A percentile compares a stretch with the other conserved stretches of the same genome.
phyloP scores from a whole-genome alignment of 1,140 invertebrate species.

The Daktulosphaira vitifoliae region DNA sequence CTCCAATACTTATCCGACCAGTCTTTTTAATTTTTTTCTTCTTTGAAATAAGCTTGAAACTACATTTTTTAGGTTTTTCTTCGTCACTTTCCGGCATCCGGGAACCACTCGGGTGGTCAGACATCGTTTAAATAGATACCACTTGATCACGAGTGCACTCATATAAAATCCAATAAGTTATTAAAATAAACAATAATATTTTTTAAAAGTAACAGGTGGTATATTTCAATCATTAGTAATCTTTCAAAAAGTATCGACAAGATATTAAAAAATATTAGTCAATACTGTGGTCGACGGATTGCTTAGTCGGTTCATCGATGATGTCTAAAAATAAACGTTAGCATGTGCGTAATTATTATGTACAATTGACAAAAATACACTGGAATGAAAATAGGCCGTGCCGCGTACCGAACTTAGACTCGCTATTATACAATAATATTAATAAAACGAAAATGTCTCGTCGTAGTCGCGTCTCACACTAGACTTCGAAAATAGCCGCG shows the following conservation, averaged over 20 bases:
- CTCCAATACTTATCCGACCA: conserved; percentile 12
- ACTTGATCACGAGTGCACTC: no score
- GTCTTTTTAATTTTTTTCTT: conserved; percentile 28
- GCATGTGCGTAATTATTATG: not conserved
- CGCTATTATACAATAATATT: no score
- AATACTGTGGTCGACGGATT: no score
- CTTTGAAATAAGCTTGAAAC: conserved; percentile 8
- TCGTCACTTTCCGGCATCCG: conserved; percentile 6
- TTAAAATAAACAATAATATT: no score
- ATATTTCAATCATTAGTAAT: no score
- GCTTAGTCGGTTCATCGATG: no score
- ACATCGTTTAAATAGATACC: no score
- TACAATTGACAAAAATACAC: not conserved
- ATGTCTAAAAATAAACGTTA: no score
- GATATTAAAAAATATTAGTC: no score
- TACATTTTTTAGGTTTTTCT: conserved; percentile 12
- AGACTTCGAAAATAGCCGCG: conserved; percentile 29
- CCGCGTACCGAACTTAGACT: not conserved
- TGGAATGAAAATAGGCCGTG: not conserved
- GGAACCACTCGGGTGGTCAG: not conserved
- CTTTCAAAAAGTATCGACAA: no score
- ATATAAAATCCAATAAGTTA: no score
- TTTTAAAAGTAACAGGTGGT: no score
- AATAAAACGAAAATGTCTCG: conserved; percentile 21
- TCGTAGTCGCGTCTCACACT: conserved; percentile 25